Conservation (phyloP, 2,797 vertebrate species). For the Liparis tanakae region DNA sequence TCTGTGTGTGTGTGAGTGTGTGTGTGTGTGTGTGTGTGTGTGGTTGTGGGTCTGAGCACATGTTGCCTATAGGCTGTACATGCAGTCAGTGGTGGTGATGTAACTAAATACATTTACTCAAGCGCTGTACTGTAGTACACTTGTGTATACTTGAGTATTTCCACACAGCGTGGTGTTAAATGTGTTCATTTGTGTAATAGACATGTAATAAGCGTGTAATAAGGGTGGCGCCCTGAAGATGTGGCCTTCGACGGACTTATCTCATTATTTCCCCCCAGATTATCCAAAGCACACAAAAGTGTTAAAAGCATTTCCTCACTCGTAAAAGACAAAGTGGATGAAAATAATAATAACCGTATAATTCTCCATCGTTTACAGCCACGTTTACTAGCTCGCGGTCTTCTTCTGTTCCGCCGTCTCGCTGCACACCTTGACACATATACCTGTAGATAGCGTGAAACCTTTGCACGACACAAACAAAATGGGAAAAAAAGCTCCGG, state of each 20-base stretch:
- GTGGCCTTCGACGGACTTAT: not conserved
- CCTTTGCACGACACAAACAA: not conserved
- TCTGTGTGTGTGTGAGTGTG: slow-evolving; percentile 22
- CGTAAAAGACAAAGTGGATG: not conserved
- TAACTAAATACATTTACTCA: slow-evolving; percentile 21
- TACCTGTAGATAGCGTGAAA: not conserved
- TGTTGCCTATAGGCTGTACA: slow-evolving; percentile 29
- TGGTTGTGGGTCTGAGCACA: slow-evolving; percentile 30
- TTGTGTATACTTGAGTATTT: slow-evolving; percentile 7
- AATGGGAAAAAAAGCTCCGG: not conserved
- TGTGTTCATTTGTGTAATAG: slow-evolving; percentile 1
- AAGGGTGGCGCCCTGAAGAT: not conserved
- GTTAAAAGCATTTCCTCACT: not conserved
- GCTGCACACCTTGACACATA: not conserved
- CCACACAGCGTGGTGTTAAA: slow-evolving; percentile 3
- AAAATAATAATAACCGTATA: too few species aligned
- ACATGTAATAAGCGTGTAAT: not conserved
- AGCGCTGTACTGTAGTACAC: not conserved
- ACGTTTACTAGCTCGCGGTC: not conserved
- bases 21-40: slow-evolving; percentile 25
- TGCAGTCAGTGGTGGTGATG: slow-evolving; percentile 21
- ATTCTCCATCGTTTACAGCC: not conserved
- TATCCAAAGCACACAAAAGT: not conserved
- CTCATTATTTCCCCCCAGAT: not conserved
- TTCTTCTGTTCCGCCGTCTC: not conserved